Evolutionary conservation across 1,140 invertebrate genomes (phyloP).

Genomic region (Probaryconus sp.): DNA sequence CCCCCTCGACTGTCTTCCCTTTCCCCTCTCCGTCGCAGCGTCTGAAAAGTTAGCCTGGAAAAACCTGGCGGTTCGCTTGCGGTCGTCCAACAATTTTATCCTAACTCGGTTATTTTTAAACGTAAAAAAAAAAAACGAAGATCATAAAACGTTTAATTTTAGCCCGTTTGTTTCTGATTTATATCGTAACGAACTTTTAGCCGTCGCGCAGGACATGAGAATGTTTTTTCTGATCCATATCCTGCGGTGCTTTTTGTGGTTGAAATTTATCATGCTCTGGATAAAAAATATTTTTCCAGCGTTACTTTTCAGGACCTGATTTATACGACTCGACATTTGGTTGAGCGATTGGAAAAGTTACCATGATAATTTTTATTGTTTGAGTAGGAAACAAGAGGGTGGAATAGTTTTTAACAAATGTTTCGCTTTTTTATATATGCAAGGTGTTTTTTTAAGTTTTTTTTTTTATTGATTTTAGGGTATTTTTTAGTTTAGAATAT

Average conservation of each 20-base stretch:
- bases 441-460: not conserved
- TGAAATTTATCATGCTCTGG: conserved; percentile 17
- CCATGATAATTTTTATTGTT: too few species aligned
- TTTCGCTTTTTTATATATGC: conserved; percentile 8
- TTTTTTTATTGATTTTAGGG: too few species aligned
- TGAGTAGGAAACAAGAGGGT: too few species aligned
- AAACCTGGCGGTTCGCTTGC: conserved; percentile 23
- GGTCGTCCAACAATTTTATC: not conserved
- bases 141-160: conserved; percentile 48
- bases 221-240: too few species aligned
- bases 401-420: too few species aligned
- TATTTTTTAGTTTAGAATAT: too few species aligned
- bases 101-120: too few species aligned
- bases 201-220: too few species aligned
- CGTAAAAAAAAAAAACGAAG: too few species aligned
- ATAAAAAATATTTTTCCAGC: conserved; percentile 30
- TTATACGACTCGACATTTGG: conserved; percentile 4
- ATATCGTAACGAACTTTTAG: conserved; percentile 33
- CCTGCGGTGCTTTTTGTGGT: conserved; percentile 26
- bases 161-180: conserved; percentile 41
- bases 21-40: conserved; percentile 22
- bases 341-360: too few species aligned
- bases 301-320: not conserved
- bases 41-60: too few species aligned
- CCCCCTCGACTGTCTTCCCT: conserved; percentile 64